These are phyloP conservation scores for Arbacia lixula DNA, from an alignment of 53 echinoderm and acorn worm species.

Conservation along the genomic window DNA sequence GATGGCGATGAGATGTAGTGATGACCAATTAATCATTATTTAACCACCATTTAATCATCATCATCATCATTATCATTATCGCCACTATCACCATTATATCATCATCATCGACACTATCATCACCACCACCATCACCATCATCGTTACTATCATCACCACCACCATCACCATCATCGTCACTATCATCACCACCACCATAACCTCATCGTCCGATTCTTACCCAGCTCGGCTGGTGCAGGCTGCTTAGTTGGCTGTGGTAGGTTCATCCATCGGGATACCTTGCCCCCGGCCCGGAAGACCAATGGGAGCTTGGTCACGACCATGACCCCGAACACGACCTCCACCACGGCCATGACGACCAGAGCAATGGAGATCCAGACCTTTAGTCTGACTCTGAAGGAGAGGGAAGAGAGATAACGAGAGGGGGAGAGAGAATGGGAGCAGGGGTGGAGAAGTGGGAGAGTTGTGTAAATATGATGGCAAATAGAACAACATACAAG, in stretches of 20 bases:
- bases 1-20: too few relatives aligned
- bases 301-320: conserved; percentile 36
- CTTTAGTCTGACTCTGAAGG: conserved; percentile 10
- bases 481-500: too few relatives aligned
- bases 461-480: too few relatives aligned
- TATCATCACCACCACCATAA: too few relatives aligned
- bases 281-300: neutral
- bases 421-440: neutral
- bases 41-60: too few relatives aligned
- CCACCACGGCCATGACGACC: neutral
- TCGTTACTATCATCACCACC: neutral
- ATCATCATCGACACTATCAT: conserved; percentile 15
- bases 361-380: conserved; percentile 3
- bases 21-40: neutral
- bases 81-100: neutral
- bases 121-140: neutral
- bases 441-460: neutral
- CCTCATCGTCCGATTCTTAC: neutral
- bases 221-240: too few relatives aligned
- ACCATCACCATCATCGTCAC: neutral
- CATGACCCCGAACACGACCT: conserved; percentile 39
- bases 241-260: neutral
- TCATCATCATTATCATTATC: neutral
- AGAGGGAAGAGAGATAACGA: neutral
- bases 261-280: conserved; percentile 1